A percentile compares a stretch with the other conserved stretches of the same genome.
Evolutionary conservation across 2,888 invertebrate genomes (phyloP).

Genomic region (Macrosiphum euphorbiae): DNA sequence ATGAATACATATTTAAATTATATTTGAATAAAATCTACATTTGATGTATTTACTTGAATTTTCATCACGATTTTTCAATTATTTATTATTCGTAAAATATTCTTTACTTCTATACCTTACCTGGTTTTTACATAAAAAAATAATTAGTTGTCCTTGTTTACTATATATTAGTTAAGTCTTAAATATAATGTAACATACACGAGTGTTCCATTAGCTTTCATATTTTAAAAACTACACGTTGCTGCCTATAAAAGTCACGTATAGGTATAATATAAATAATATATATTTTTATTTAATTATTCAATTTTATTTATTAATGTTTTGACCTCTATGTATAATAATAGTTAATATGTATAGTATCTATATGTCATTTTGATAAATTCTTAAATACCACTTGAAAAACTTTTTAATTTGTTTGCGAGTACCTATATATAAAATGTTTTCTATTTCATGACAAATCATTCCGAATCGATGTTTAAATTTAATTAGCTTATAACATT

Average conservation of each 20-base stretch:
- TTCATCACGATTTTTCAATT: background rate
- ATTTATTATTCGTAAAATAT: background rate
- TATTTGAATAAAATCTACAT: background rate
- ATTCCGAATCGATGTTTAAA: background rate
- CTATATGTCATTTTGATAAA: background rate
- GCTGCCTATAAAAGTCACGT: background rate
- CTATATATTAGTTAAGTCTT: background rate
- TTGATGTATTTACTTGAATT: background rate
- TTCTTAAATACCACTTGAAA: background rate
- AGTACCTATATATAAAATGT: background rate
- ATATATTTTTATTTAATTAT: background rate
- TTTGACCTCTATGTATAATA: background rate
- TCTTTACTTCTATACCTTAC: background rate
- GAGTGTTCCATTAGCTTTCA: background rate
- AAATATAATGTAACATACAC: background rate
- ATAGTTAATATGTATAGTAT: background rate
- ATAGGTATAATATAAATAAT: background rate
- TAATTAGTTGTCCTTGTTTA: slow-evolving; percentile 14
- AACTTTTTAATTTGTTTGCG: background rate
- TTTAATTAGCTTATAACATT: background rate
- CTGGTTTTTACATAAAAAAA: background rate
- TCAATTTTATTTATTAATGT: background rate
- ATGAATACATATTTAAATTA: background rate
- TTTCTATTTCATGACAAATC: slow-evolving; percentile 20
- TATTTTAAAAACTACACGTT: background rate